phyloP scores from a whole-genome alignment of 2,888 invertebrate species.

The Polydrusus cervinus region DNA sequence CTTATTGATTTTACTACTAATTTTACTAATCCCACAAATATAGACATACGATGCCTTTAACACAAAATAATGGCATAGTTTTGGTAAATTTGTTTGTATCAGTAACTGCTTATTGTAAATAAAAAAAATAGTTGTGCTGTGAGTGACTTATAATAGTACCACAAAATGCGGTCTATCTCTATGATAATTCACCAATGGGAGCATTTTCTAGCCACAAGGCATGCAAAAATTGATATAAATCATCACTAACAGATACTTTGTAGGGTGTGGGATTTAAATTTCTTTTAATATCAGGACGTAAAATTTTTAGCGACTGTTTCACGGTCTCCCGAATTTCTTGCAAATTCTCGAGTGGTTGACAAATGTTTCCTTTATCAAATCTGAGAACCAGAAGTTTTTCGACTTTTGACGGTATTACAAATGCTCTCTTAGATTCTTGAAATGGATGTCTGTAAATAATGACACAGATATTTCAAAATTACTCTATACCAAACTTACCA shows the following conservation, averaged over 20 bases:
- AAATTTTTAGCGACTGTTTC: slow-evolving; percentile 83
- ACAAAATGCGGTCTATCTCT: slow-evolving; percentile 26
- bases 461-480: background rate
- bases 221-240: slow-evolving; percentile 95
- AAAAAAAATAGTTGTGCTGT: no score
- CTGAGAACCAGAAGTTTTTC: slow-evolving; percentile 87
- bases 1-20: no score
- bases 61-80: no score
- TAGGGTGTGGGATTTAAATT: slow-evolving; percentile 99
- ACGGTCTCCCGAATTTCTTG: slow-evolving; percentile 86
- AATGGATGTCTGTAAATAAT: slow-evolving; percentile 86
- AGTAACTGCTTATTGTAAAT: no score
- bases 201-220: slow-evolving; percentile 97
- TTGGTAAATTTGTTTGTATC: no score
- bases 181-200: slow-evolving; percentile 96
- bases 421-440: slow-evolving; percentile 96
- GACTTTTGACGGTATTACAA: slow-evolving; percentile 92
- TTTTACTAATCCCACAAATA: no score
- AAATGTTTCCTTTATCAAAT: slow-evolving; percentile 89
- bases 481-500: background rate
- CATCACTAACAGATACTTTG: slow-evolving; percentile 95
- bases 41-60: no score
- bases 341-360: slow-evolving; percentile 79
- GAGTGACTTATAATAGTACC: no score
- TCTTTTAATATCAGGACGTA: slow-evolving; percentile 94